These are phyloP conservation scores for Scatophagus argus DNA, from an alignment of 2,113 vertebrate species.

Conservation along the genomic window DNA sequence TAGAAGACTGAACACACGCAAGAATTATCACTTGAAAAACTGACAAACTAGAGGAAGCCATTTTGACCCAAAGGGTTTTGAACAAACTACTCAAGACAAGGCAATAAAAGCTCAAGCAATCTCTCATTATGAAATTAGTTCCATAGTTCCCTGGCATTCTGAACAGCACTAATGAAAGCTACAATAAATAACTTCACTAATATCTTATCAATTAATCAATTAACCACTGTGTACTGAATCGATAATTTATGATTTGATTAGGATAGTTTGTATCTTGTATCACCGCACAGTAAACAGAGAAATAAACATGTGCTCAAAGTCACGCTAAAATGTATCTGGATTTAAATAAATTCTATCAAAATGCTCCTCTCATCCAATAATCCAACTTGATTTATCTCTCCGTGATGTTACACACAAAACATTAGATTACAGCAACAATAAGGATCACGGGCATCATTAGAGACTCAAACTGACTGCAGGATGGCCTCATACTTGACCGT, in stretches of 20 bases:
- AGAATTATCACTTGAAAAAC: constrained; percentile 5
- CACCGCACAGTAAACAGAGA: constrained; percentile 23
- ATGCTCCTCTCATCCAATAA: not conserved
- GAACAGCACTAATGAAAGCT: not conserved
- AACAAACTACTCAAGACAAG: not conserved
- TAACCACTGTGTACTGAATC: not conserved
- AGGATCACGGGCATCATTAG: not conserved
- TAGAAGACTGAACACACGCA: not conserved
- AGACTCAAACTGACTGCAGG: not conserved
- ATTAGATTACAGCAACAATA: not conserved
- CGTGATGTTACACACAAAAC: not conserved
- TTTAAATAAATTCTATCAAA: not conserved
- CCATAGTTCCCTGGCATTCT: not conserved
- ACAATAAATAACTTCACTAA: not conserved
- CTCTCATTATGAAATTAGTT: too few relatives aligned
- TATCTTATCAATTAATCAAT: not conserved
- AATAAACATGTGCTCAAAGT: constrained; percentile 1
- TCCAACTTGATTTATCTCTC: not conserved
- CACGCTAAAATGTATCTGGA: not conserved
- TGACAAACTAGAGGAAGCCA: not conserved
- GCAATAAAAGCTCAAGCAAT: not conserved
- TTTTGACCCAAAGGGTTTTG: not conserved
- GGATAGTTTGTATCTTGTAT: too few relatives aligned
- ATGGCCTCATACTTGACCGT: not conserved
- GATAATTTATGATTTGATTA: too few relatives aligned